These are phyloP conservation scores for Natator depressus DNA, from an alignment of 2,113 vertebrate species.

Conservation along the genomic window DNA sequence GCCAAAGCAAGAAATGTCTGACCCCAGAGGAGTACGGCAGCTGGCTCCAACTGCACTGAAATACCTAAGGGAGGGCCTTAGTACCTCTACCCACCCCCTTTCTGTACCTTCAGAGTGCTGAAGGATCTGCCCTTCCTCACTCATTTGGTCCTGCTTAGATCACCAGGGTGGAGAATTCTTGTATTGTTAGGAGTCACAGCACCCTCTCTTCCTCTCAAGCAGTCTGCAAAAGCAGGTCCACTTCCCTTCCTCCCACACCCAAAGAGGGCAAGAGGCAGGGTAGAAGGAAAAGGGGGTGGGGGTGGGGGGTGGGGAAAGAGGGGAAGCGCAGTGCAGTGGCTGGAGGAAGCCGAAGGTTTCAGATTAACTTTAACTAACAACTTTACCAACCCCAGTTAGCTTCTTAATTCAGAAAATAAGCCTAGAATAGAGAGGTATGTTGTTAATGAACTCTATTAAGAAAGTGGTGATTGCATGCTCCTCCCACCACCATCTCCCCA, in stretches of 20 bases:
- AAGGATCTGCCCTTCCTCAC: background rate
- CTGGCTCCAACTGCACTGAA: background rate
- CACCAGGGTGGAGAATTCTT: background rate
- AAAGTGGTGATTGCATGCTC: background rate
- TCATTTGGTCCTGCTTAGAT: background rate
- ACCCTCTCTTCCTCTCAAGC: background rate
- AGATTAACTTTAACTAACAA: too few relatives aligned
- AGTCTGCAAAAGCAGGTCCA: rapidly evolving
- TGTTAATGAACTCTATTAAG: too few relatives aligned
- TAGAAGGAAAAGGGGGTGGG: background rate
- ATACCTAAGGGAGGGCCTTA: background rate
- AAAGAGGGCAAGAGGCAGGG: background rate
- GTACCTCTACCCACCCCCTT: background rate
- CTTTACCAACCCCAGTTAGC: too few relatives aligned
- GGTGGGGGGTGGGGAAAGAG: too few relatives aligned
- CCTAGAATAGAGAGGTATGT: background rate
- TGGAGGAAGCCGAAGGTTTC: too few relatives aligned
- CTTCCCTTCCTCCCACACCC: background rate
- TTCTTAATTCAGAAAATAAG: background rate
- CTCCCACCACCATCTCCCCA: background rate
- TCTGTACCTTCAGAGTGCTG: background rate
- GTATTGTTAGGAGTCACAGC: background rate
- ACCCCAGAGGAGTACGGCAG: background rate
- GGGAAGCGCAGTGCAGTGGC: too few relatives aligned
- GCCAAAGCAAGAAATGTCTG: conserved; percentile 3